Evolutionary conservation across 2,113 vertebrate genomes (phyloP).

Genomic region (Phalacrocorax carbo): DNA sequence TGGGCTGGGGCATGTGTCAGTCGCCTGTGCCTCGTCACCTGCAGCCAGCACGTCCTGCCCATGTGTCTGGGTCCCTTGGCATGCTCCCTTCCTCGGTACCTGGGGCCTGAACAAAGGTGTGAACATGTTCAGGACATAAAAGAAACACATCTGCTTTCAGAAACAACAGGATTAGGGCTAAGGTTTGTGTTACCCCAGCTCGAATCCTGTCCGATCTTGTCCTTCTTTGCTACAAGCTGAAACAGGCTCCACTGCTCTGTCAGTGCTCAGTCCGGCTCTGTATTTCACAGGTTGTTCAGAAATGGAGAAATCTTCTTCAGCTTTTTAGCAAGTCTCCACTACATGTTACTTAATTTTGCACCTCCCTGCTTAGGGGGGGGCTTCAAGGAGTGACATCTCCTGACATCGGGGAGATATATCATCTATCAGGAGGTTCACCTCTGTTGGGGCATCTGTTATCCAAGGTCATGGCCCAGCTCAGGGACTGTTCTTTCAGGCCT

Average conservation of each 20-base stretch:
- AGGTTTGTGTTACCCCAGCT: not conserved
- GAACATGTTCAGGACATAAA: not conserved
- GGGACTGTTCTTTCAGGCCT: not conserved
- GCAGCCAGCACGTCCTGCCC: not conserved
- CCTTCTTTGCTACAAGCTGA: not conserved
- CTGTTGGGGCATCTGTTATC: not conserved
- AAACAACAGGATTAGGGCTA: not conserved
- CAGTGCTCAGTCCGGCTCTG: not conserved
- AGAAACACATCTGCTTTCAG: not conserved
- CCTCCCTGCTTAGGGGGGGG: accelerated
- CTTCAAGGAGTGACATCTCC: not conserved
- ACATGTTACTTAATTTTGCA: not conserved
- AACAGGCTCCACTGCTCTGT: accelerated
- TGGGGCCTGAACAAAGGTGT: not conserved
- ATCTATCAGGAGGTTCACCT: not conserved
- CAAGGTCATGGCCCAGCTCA: not conserved
- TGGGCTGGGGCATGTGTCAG: not conserved
- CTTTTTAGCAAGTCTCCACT: not conserved
- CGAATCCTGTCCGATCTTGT: not conserved
- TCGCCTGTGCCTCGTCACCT: not conserved
- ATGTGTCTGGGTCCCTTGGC: not conserved
- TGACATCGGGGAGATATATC: not conserved
- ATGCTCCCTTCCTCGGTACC: accelerated
- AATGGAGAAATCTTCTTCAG: accelerated
- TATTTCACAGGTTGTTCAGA: not conserved